Evolutionary conservation across 2,888 invertebrate genomes (phyloP), one percentile per base, ranked within the genome.

Genomic region (Brachylomia viminalis): DNA sequence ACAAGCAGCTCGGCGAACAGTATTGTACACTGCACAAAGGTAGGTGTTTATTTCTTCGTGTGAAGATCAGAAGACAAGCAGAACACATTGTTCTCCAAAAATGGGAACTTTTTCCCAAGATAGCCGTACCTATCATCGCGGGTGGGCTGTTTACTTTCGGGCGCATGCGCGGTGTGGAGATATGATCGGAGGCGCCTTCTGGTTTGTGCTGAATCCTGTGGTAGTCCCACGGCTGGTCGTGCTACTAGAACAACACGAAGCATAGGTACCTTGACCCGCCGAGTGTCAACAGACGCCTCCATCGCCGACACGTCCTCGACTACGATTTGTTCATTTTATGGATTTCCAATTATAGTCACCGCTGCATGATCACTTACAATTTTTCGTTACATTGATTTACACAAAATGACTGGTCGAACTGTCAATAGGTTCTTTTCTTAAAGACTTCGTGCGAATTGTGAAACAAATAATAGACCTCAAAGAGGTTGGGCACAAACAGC

Each of bases 231-330:
- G 8, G 58, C 58, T 30, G 20, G 42, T 42, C 42, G n/a, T 2
- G 17, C 45, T 45, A 20, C 27, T 45, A 64, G 1, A 27, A 45
- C 11, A 33, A 23, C 10, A 8, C 6, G 30, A 42, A 17, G 1
- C 23, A 7, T 45, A n/a, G n/a, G n/a, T n/a, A 70, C 70, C 70
- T 70, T 62, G 13, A 47, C 20, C n/a, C 64, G 30, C 70, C 70
- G 64, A 33, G 70, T 64, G 17, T 70, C 70, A 0, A n/a, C 45
- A 13, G 45, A 11, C 17, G 5, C 70, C 17, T 64, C 70, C 70
- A 70, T 70, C 0, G 45, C 45, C 13, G 3, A 23, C 47, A 33
- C 59, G 59, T 59, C 23, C 33, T 20, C 33, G 11, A 47, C 47
- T 47, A 65, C 23, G 20, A 23, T 47, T 47, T 30, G 20, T 13